Percentiles rank a stretch among this genome's conserved stretches.
Evolutionary conservation across 2,888 invertebrate genomes (phyloP).

Genomic region (Pycnomerus fuliginosus): DNA sequence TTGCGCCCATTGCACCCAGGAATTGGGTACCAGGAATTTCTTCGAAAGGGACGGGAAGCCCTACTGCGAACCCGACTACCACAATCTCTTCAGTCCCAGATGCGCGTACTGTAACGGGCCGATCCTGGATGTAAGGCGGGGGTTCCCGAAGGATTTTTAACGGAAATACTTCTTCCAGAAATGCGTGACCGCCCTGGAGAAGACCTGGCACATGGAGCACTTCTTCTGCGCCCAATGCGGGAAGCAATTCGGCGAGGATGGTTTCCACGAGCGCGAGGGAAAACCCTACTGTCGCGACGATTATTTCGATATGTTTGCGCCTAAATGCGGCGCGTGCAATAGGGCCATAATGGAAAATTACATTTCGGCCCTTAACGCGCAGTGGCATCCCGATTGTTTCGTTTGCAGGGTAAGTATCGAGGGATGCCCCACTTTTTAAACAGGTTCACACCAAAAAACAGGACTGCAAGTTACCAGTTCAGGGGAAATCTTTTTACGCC

Average conservation of each 20-base stretch:
- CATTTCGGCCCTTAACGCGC: constrained; percentile 94
- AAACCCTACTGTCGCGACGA: constrained; percentile 95
- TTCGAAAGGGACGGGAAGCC: constrained; percentile 96
- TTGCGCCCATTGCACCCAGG: constrained; percentile 95
- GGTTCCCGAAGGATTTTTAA: not conserved
- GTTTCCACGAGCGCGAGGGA: constrained; percentile 95
- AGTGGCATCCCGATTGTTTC: constrained; percentile 99
- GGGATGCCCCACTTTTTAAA: no score
- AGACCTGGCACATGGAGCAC: constrained; percentile 98
- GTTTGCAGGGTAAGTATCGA: constrained; percentile 92
- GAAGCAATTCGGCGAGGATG: constrained; percentile 95
- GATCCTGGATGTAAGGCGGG: constrained; percentile 87
- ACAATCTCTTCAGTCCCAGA: constrained; percentile 96
- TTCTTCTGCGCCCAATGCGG: constrained; percentile 98
- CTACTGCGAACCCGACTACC: constrained; percentile 98
- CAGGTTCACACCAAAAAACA: constrained; percentile 49
- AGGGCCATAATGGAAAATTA: constrained; percentile 97
- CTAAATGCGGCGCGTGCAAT: constrained; percentile 95
- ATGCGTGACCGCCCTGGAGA: constrained; percentile 97
- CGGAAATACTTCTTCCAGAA: constrained; percentile 66
- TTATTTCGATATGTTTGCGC: constrained; percentile 97
- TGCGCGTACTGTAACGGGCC: constrained; percentile 99
- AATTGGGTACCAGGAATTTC: constrained; percentile 96
- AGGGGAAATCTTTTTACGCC: constrained; percentile 95
- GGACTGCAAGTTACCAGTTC: constrained; percentile 93